Evolutionary conservation across 2,888 invertebrate genomes (phyloP).

Genomic region (Drosophila meridionalis): DNA sequence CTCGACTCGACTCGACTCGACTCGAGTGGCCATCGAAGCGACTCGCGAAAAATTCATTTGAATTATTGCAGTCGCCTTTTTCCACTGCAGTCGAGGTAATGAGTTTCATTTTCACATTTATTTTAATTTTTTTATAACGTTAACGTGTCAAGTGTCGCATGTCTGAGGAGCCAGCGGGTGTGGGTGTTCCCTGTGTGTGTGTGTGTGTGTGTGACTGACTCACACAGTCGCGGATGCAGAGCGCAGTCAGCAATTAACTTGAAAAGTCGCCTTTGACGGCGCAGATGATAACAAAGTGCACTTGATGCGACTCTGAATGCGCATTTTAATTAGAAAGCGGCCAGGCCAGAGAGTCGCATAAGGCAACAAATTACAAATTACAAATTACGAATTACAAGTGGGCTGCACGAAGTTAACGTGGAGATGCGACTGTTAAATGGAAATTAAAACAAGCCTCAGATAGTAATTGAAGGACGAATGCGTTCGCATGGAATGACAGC

Average conservation of each 20-base stretch:
- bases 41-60: conserved; percentile 60
- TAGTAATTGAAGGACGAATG: background rate
- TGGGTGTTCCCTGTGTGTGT: background rate
- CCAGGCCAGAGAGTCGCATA: conserved; percentile 14
- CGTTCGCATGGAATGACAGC: too few species aligned
- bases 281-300: conserved; percentile 42
- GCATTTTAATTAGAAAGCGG: conserved; percentile 70
- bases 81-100: conserved; percentile 50
- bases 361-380: conserved; percentile 39
- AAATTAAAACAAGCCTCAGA: background rate
- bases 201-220: conserved; percentile 1
- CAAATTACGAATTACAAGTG: conserved; percentile 51
- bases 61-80: conserved; percentile 50
- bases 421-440: conserved; percentile 7
- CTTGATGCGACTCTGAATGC: conserved; percentile 26
- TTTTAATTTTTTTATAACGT: conserved; percentile 33
- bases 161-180: conserved; percentile 22
- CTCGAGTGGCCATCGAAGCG: conserved; percentile 43
- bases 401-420: conserved; percentile 4
- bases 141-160: conserved; percentile 64
- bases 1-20: background rate
- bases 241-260: conserved; percentile 72
- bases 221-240: conserved; percentile 14
- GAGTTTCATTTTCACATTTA: conserved; percentile 50
- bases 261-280: conserved; percentile 58